Evolutionary conservation across 2,113 vertebrate species (phyloP).

Genomic region (Varanus salvator): DNA sequence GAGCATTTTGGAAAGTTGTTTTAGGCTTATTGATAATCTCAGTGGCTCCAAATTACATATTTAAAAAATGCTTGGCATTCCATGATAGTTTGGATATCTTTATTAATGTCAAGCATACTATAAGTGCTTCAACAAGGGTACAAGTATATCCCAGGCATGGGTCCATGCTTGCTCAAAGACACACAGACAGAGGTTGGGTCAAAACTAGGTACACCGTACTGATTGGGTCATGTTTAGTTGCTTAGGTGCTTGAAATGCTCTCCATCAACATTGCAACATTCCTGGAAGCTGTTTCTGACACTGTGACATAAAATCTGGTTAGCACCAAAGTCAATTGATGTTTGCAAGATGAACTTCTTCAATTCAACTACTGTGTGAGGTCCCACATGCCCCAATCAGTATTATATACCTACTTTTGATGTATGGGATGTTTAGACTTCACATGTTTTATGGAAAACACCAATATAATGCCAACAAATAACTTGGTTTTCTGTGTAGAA

Average conservation of each 20-base stretch:
- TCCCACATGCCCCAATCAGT: no score
- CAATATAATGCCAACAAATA: background rate
- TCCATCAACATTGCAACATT: no score
- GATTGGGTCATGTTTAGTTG: no score
- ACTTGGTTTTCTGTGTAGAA: background rate
- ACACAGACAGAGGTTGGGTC: background rate
- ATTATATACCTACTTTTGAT: no score
- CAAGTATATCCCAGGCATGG: background rate
- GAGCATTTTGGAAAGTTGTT: conserved; percentile 6
- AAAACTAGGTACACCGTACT: no score
- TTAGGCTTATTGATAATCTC: conserved; percentile 10
- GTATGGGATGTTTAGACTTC: background rate
- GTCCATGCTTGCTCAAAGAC: background rate
- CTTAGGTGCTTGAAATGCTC: no score
- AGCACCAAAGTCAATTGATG: no score
- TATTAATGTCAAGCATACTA: background rate
- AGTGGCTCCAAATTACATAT: background rate
- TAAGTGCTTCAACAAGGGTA: background rate
- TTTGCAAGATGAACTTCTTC: no score
- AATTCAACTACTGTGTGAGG: no score
- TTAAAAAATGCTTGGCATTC: background rate
- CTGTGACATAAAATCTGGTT: no score
- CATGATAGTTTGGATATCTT: background rate
- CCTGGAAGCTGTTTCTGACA: no score
- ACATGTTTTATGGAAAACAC: background rate